These are phyloP conservation scores for Wasmannia auropunctata DNA, from an alignment of 1,140 invertebrate species.

Conservation along the genomic window DNA sequence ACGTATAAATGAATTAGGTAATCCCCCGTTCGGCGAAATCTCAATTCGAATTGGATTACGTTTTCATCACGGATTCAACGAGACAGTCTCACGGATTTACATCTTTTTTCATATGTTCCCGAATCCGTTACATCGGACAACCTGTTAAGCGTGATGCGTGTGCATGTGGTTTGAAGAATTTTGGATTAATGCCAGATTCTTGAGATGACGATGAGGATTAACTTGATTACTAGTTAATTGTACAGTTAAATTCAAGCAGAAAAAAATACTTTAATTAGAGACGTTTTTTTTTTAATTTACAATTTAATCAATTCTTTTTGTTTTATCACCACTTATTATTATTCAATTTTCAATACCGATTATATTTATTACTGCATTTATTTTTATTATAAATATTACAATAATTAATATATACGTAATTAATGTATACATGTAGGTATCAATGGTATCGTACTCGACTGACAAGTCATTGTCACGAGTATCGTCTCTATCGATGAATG, in stretches of 20 bases:
- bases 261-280: background rate
- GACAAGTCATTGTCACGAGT: background rate
- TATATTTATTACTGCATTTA: background rate
- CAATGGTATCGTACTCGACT: background rate
- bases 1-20: conserved; percentile 66
- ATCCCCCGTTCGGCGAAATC: conserved; percentile 60
- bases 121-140: too few relatives aligned
- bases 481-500: background rate
- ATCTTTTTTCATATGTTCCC: background rate
- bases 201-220: background rate
- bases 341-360: background rate
- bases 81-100: background rate
- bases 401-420: conserved; percentile 11
- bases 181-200: background rate
- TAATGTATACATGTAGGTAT: background rate
- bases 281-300: background rate
- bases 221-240: background rate
- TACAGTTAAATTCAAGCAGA: background rate
- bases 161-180: background rate
- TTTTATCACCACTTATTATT: background rate
- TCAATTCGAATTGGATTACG: conserved; percentile 40
- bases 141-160: background rate
- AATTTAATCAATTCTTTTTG: background rate
- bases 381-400: background rate
- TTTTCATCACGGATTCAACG: background rate